These are phyloP conservation scores for Podilymbus podiceps DNA, from an alignment of 2,113 vertebrate species.

Conservation along the genomic window DNA sequence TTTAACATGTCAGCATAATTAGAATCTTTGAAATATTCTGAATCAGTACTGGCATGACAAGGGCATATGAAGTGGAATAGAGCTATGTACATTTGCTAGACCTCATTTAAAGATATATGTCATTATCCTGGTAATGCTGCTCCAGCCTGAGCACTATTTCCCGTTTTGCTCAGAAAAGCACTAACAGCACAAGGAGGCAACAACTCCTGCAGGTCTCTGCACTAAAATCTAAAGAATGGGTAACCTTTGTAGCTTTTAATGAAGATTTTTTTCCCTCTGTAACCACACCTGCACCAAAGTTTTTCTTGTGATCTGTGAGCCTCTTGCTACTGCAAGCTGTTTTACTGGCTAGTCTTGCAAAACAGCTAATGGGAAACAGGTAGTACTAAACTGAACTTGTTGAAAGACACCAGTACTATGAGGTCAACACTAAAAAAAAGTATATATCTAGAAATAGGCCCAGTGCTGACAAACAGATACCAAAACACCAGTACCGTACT, in stretches of 20 bases:
- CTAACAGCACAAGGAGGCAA: not conserved
- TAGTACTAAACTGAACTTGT: not conserved
- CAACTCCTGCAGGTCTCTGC: not conserved
- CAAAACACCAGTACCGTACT: slow-evolving; percentile 44
- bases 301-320: not conserved
- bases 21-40: not conserved
- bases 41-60: not conserved
- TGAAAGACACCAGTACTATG: not conserved
- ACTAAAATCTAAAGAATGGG: not conserved
- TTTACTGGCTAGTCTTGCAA: not conserved
- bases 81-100: not conserved
- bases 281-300: not conserved
- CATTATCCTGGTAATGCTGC: not conserved
- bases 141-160: not conserved
- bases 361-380: not conserved
- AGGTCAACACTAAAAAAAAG: not conserved
- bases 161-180: not conserved
- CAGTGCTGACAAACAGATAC: slow-evolving; percentile 43
- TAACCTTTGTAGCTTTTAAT: not conserved
- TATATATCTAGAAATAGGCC: slow-evolving; percentile 12
- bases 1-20: not conserved
- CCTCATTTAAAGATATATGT: not conserved
- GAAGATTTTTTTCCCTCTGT: not conserved
- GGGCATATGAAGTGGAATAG: not conserved
- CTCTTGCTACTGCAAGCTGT: not conserved